Evolutionary conservation across 2,797 vertebrate genomes (phyloP), one percentile per base, ranked within the genome.

Genomic region (Pseudochromis fuscus): DNA sequence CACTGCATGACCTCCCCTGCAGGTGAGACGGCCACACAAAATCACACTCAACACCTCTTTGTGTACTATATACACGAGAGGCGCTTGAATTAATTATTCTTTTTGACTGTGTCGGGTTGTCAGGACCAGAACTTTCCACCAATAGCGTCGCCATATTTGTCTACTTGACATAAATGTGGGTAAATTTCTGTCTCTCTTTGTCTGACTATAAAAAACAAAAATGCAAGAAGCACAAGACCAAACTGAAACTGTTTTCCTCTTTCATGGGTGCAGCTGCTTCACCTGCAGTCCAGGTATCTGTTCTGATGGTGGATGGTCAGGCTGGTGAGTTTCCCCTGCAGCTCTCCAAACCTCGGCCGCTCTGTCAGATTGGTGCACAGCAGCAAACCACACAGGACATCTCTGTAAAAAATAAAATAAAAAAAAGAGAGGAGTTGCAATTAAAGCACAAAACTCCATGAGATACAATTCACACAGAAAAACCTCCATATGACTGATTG

Each of bases 281-380:
- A 98, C 98, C 96, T 96, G 95, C 98, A 99, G 92, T 98, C 96
- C 90, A 98, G 84, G 79, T 97, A 98, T 91, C 95, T 93, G 94
- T 95, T 96, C 87, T 98, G 97, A 75, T 98, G 96, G 91, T 96
- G 96, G 91, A 98, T 94, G 42, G 96, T 97, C 85, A 96, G 93
- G 79, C 96, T 94, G 83, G 95, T 97, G 87, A 96, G 89, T 81
- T 95, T 97, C 2, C 96, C 97, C 52, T 94, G 95, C 35, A 96
- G 91, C 66, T 97, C 96, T 2, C 97, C 97, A 24, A 96, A 92
- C 53, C 94, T 94, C 0, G 97, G 97, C 2, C 88, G 81, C 0
- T 91, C 93, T 0, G 96, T 96, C 89, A 97, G 93, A 79, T 98
- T 98, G 80, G 95, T 94, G 46, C 97, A 98, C 52, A 98, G 94